A percentile compares a stretch with the other conserved stretches of the same genome.
Evolutionary conservation across 92 coral and sea anemone genomes (phyloP).

Genomic region (Plumapathes pennacea): DNA sequence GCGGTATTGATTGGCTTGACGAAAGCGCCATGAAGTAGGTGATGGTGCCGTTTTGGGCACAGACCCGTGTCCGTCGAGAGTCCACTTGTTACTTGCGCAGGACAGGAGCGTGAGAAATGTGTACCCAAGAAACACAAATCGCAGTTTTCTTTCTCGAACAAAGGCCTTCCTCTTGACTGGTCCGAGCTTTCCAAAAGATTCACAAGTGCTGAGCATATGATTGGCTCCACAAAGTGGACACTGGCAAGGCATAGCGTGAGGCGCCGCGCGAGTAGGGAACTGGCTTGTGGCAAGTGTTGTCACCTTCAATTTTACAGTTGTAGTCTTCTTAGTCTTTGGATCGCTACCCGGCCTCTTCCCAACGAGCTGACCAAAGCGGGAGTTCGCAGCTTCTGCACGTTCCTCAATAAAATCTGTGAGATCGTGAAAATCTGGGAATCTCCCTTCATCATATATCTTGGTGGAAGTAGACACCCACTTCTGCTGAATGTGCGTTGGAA

Average conservation of each 20-base stretch:
- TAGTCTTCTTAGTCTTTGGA: not conserved
- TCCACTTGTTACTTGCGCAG: conserved; percentile 8
- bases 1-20: too few relatives aligned
- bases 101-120: conserved; percentile 17
- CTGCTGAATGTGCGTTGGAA: conserved; percentile 17
- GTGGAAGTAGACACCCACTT: conserved; percentile 36
- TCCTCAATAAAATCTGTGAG: conserved; percentile 34
- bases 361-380: conserved; percentile 25
- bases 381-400: conserved; percentile 30
- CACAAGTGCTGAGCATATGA: conserved; percentile 26
- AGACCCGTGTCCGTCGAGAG: too few relatives aligned
- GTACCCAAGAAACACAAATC: conserved; percentile 28
- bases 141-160: conserved; percentile 26
- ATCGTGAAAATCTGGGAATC: conserved; percentile 15
- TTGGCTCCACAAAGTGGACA: conserved; percentile 25
- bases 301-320: not conserved
- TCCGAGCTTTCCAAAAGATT: conserved; percentile 9
- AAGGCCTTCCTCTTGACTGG: conserved; percentile 17
- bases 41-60: too few relatives aligned
- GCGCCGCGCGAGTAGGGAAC: not conserved
- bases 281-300: not conserved
- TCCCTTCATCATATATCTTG: conserved; percentile 7
- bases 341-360: conserved; percentile 19
- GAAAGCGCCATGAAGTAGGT: too few relatives aligned
- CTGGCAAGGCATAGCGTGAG: not conserved